Percentiles rank a stretch among this genome's conserved stretches.
These are phyloP conservation scores for Oncorhynchus masou DNA, from an alignment of 2,113 vertebrate genomes.

Conservation along the genomic window DNA sequence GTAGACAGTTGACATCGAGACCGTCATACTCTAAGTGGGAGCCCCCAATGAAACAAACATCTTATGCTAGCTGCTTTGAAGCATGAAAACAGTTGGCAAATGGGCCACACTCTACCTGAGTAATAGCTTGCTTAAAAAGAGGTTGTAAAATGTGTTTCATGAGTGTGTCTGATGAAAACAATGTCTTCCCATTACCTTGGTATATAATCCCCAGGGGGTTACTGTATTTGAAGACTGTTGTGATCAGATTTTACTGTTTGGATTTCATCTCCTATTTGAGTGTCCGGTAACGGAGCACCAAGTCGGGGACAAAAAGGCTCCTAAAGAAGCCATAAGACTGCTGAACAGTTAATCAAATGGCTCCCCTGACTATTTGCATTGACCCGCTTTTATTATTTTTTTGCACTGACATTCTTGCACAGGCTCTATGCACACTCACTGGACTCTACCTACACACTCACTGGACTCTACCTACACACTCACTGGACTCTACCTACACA, in stretches of 20 bases:
- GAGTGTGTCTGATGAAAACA: constrained; percentile 17
- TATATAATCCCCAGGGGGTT: neutral
- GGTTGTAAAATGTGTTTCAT: constrained; percentile 9
- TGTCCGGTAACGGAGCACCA: neutral
- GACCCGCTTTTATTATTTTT: no score
- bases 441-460: no score
- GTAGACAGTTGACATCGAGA: no score
- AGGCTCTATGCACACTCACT: no score
- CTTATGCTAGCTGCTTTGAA: neutral
- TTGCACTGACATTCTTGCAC: no score
- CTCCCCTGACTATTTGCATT: no score
- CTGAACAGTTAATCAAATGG: no score
- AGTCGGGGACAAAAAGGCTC: no score
- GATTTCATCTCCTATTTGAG: neutral
- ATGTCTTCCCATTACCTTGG: constrained; percentile 12
- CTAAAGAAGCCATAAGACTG: no score
- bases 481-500: no score
- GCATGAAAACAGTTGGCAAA: constrained; percentile 23
- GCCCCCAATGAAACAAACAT: neutral
- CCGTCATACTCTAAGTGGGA: no score
- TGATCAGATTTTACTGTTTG: constrained; percentile 4
- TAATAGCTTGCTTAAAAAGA: constrained; percentile 3
- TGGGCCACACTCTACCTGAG: neutral
- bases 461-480: no score
- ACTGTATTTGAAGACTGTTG: neutral